Evolutionary conservation across 2,888 invertebrate genomes (phyloP), one percentile per base, ranked within the genome.

Genomic region (Erynnis tages): DNA sequence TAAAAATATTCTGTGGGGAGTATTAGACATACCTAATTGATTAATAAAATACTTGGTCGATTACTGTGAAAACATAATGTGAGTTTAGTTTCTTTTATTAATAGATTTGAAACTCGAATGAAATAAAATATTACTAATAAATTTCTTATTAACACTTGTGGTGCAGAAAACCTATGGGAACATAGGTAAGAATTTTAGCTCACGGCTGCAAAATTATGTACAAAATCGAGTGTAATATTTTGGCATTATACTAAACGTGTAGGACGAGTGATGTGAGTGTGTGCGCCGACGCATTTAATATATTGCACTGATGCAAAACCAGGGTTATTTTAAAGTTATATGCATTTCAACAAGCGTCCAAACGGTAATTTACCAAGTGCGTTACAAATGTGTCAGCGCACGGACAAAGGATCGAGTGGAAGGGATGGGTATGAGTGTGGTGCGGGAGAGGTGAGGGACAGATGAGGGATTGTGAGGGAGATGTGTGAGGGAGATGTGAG

Each of bases 401-500:
- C n/a, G n/a, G n/a, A n/a, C n/a, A n/a, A n/a, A n/a, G n/a, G n/a
- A n/a, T n/a, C n/a, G n/a, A n/a, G n/a, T n/a, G n/a, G n/a, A n/a
- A n/a, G n/a, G n/a, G n/a, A n/a, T n/a, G n/a, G n/a, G n/a, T n/a
- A n/a, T n/a, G n/a, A n/a, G n/a, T n/a, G n/a, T n/a, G n/a, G n/a
- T n/a, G n/a, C n/a, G n/a, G n/a, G n/a, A n/a, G n/a, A n/a, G n/a
- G n/a, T n/a, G n/a, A n/a, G n/a, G 58, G 53, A 56, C 53, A 29
- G 29, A 29, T 29, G 11, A 11, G 29, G 54, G n/a, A n/a, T n/a
- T n/a, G 61, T 54, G 59, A 53, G 60, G 56, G 67, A 54, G 54
- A 62, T 52, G 66, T 57, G 67, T 60, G 59, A 54, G 50, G 60
- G 53, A 57, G 57, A 56, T 25, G 44, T 40, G 54, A 54, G 40